Percentiles rank a stretch among this genome's conserved stretches.
phyloP scores from a whole-genome alignment of 2,113 vertebrate genomes.

The Cynocephalus volans region DNA sequence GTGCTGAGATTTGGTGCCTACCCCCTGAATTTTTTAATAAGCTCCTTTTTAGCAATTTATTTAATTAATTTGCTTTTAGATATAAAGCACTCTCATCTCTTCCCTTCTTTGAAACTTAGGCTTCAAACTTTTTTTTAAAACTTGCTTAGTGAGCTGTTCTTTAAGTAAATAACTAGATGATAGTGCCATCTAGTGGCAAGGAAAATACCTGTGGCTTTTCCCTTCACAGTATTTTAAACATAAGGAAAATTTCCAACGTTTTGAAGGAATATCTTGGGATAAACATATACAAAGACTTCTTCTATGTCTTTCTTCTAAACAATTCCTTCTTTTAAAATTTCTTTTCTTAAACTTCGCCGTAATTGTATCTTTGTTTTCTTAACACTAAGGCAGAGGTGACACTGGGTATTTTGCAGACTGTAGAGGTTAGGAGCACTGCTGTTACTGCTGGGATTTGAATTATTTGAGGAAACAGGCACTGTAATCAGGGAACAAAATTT shows the following conservation, averaged over 20 bases:
- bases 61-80: background rate
- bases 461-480: background rate
- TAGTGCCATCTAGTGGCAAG: conserved; percentile 71
- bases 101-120: background rate
- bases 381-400: background rate
- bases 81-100: background rate
- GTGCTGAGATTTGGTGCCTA: background rate
- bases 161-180: background rate
- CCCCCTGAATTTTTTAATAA: too few relatives aligned
- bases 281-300: background rate
- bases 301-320: background rate
- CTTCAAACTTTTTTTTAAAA: background rate
- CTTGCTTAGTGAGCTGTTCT: background rate
- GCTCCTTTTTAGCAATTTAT: background rate
- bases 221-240: background rate
- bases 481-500: background rate
- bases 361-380: background rate
- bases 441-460: background rate
- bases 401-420: background rate
- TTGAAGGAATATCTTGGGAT: background rate
- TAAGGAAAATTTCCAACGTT: background rate
- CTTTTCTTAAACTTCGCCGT: background rate
- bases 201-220: background rate
- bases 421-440: accelerated
- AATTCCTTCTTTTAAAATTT: background rate